Percentiles rank a stretch among this genome's conserved stretches.
Evolutionary conservation across 2,888 invertebrate genomes (phyloP).

Genomic region (Heterodera filipjevi): DNA sequence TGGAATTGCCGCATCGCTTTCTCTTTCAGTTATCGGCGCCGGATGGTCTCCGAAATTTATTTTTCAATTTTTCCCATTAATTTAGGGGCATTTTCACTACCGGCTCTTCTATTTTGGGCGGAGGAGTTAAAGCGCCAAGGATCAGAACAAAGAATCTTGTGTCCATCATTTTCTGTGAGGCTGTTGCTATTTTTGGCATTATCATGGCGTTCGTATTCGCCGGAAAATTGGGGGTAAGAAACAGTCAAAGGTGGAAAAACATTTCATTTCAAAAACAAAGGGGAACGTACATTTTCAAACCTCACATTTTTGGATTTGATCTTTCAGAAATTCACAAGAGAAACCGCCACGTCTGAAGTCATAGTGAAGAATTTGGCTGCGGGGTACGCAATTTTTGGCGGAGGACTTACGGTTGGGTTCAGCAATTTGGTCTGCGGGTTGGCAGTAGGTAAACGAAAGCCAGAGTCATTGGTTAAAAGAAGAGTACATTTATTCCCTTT

Average conservation of each 20-base stretch:
- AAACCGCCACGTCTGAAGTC: slow-evolving; percentile 35
- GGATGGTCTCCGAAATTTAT: slow-evolving; percentile 73
- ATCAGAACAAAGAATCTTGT: slow-evolving; percentile 99
- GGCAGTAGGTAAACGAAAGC: slow-evolving; percentile 73
- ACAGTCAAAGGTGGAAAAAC: background rate
- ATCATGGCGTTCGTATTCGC: slow-evolving; percentile 93
- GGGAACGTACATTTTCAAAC: no score
- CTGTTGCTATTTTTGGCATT: slow-evolving; percentile 97
- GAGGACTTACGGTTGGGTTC: slow-evolving; percentile 90
- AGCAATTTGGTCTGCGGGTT: slow-evolving; percentile 94
- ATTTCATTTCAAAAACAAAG: background rate
- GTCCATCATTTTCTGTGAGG: slow-evolving; percentile 99
- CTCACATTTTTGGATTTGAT: no score
- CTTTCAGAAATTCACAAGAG: slow-evolving; percentile 49
- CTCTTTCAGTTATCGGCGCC: slow-evolving; percentile 94
- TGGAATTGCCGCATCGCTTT: slow-evolving; percentile 89
- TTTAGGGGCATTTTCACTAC: slow-evolving; percentile 90
- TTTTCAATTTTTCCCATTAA: background rate
- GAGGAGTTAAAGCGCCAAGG: slow-evolving; percentile 96
- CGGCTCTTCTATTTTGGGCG: slow-evolving; percentile 92
- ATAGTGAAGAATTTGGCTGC: slow-evolving; percentile 55
- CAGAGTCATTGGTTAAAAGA: no score
- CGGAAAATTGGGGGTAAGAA: slow-evolving; percentile 51
- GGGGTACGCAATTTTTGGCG: slow-evolving; percentile 93
- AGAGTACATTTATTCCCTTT: no score